Conservation (phyloP, 2,888 invertebrate species). For the Ophion ellenae region DNA sequence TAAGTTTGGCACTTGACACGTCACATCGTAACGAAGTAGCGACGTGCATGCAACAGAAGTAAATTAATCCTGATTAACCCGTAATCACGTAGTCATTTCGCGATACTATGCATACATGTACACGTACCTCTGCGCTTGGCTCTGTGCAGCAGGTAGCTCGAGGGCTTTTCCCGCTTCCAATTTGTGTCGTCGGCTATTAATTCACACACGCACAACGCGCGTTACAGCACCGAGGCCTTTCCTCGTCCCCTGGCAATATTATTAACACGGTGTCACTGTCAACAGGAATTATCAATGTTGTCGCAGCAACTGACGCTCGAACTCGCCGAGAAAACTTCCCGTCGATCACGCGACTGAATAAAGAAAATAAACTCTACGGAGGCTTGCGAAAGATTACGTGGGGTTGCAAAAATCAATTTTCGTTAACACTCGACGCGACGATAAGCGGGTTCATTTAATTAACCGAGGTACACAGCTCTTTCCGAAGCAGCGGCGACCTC, state of each 20-base stretch:
- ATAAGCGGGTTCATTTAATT: too few species aligned
- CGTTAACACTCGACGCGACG: background rate
- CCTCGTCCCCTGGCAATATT: slow-evolving; percentile 19
- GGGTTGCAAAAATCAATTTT: background rate
- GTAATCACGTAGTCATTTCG: slow-evolving; percentile 83
- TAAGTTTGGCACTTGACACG: slow-evolving; percentile 81
- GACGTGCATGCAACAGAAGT: slow-evolving; percentile 82
- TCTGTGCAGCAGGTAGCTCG: slow-evolving; percentile 40
- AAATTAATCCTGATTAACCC: slow-evolving; percentile 84
- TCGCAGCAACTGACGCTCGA: background rate
- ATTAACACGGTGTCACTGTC: slow-evolving; percentile 29
- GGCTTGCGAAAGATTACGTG: too few species aligned
- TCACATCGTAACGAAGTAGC: slow-evolving; percentile 83
- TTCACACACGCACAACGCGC: slow-evolving; percentile 69
- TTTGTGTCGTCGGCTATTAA: slow-evolving; percentile 81
- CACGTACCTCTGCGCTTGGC: background rate
- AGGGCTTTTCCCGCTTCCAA: slow-evolving; percentile 76
- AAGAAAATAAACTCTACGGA: too few species aligned
- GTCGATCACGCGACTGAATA: too few species aligned
- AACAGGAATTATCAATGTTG: slow-evolving; percentile 20
- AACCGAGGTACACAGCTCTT: too few species aligned
- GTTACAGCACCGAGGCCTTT: slow-evolving; percentile 35
- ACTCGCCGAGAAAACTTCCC: background rate
- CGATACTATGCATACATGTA: slow-evolving; percentile 69
- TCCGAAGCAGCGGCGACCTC: too few species aligned